Evolutionary conservation across 2,113 vertebrate genomes (phyloP).

Genomic region (Zapornia atra): DNA sequence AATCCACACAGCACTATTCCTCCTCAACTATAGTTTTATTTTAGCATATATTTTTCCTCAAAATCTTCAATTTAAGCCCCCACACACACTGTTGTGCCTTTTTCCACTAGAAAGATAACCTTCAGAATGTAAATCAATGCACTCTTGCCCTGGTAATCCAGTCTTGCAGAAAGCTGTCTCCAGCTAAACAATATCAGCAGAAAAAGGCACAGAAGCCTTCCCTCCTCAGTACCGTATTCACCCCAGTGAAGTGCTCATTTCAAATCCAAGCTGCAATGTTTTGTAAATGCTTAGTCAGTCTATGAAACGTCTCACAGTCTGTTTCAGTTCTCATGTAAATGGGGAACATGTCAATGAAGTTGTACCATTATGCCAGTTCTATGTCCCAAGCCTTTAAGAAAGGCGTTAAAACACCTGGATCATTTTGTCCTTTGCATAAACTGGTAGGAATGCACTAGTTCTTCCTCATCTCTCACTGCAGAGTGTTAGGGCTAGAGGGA

Average conservation of each 20-base stretch:
- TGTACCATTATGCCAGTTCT: background rate
- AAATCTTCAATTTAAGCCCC: background rate
- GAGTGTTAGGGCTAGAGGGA: background rate
- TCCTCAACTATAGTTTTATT: background rate
- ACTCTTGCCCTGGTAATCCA: conserved; percentile 58
- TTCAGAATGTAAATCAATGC: conserved; percentile 69
- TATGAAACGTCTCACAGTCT: background rate
- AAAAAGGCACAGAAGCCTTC: conserved; percentile 40
- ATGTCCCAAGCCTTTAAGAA: background rate
- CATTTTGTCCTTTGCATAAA: background rate
- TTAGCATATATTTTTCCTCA: conserved; percentile 29
- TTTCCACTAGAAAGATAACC: conserved; percentile 60
- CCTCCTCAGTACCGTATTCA: background rate
- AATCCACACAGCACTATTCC: background rate
- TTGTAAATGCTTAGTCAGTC: background rate
- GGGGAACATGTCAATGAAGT: background rate
- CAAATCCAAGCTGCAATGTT: background rate
- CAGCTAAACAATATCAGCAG: conserved; percentile 58
- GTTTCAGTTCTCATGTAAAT: background rate
- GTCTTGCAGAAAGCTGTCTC: conserved; percentile 65
- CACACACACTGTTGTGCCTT: background rate
- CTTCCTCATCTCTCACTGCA: background rate
- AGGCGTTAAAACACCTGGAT: background rate
- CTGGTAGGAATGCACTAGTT: background rate
- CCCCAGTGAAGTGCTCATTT: conserved; percentile 10